Percentiles rank a stretch among this genome's conserved stretches.
These are phyloP conservation scores for Belonocnema kinseyi DNA, from an alignment of 1,140 invertebrate genomes.

Conservation along the genomic window DNA sequence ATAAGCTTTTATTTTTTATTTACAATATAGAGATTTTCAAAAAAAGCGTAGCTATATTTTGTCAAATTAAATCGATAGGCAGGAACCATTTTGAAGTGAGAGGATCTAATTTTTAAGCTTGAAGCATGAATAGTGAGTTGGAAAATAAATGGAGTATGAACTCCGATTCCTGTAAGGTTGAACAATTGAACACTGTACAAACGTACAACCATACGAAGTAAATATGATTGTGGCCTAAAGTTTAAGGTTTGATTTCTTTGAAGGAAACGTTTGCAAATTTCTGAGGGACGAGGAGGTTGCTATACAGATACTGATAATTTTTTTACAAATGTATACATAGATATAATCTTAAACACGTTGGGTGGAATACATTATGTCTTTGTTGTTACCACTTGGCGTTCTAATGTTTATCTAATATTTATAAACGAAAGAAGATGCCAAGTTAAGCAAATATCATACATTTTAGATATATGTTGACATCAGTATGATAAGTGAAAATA, in stretches of 20 bases:
- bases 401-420: conserved; percentile 7
- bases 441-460: background rate
- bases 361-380: background rate
- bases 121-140: background rate
- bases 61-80: background rate
- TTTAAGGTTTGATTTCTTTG: background rate
- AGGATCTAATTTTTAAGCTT: background rate
- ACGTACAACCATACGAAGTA: background rate
- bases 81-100: conserved; percentile 8
- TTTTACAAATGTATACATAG: conserved; percentile 7
- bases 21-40: no score
- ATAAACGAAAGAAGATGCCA: conserved; percentile 5
- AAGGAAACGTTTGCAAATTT: background rate
- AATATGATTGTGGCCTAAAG: background rate
- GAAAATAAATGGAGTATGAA: background rate
- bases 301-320: background rate
- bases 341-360: background rate
- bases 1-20: no score
- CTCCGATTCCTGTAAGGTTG: background rate
- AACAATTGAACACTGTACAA: background rate
- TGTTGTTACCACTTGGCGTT: background rate
- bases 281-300: background rate
- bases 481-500: background rate
- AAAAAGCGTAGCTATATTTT: no score
- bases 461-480: background rate